A percentile compares a stretch with the other conserved stretches of the same genome.
These are phyloP conservation scores for Odocoileus hemionus DNA, from an alignment of 2,113 vertebrate species.

Conservation along the genomic window DNA sequence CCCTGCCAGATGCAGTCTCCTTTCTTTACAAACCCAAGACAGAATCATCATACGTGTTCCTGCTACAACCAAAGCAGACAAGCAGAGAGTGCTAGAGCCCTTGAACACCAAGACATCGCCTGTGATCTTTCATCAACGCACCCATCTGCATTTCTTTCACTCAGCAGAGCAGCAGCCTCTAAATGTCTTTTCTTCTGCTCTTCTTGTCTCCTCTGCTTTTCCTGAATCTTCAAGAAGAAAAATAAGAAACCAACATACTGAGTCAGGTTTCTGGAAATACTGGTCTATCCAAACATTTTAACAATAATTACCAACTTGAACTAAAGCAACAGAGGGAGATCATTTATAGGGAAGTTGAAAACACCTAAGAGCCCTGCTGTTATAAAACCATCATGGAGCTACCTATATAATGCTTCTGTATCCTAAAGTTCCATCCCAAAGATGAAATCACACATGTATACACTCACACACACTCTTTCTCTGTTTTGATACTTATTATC, in stretches of 20 bases:
- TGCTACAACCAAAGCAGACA: background rate
- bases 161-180: slow-evolving; percentile 85
- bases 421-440: background rate
- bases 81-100: background rate
- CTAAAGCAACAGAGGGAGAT: background rate
- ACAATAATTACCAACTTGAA: background rate
- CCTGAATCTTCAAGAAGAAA: slow-evolving; percentile 83
- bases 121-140: slow-evolving; percentile 60
- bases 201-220: slow-evolving; percentile 88
- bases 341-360: background rate
- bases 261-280: background rate
- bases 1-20: background rate
- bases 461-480: background rate
- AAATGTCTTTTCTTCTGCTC: slow-evolving; percentile 89
- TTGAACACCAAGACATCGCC: background rate
- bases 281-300: slow-evolving; percentile 19
- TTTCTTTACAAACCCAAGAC: background rate
- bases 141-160: slow-evolving; percentile 93
- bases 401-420: background rate
- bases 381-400: background rate
- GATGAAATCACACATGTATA: background rate
- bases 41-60: background rate
- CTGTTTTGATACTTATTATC: background rate
- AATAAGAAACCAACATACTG: slow-evolving; percentile 31
- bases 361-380: background rate